phyloP scores from a whole-genome alignment of 2,797 vertebrate genomes.

The Rhinogobio ventralis region DNA sequence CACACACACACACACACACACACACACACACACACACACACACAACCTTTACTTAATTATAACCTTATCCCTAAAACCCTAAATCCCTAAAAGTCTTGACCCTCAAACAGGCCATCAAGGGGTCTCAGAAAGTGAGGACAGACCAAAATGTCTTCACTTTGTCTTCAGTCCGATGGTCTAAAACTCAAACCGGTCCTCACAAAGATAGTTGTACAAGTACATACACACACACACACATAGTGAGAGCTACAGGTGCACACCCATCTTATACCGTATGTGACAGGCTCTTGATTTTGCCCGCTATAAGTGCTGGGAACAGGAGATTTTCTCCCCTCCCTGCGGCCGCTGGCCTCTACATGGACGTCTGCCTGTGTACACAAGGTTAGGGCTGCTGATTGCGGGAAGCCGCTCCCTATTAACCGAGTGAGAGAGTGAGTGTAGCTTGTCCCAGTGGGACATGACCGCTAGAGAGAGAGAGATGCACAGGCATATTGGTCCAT shows the following conservation, averaged over 20 bases:
- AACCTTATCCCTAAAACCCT: not conserved
- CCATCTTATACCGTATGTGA: constrained; percentile 6
- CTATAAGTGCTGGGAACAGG: constrained; percentile 44
- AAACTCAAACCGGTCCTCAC: not conserved
- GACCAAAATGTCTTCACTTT: not conserved
- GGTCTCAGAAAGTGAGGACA: not conserved
- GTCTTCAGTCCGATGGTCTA: not conserved
- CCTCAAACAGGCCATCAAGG: not conserved
- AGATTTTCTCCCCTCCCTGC: constrained; percentile 46
- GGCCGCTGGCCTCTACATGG: constrained; percentile 35
- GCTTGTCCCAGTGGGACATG: constrained; percentile 18
- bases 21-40: not conserved
- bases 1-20: not conserved
- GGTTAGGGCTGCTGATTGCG: constrained; percentile 38
- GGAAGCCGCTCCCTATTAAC: constrained; percentile 58
- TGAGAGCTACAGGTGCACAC: constrained; percentile 56
- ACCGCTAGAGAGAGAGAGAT: constrained; percentile 48
- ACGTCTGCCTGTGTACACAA: constrained; percentile 48
- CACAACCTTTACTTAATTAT: not conserved
- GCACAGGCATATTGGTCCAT: constrained; percentile 13
- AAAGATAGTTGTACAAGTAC: not conserved
- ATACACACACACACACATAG: not conserved
- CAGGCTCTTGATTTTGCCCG: constrained; percentile 28
- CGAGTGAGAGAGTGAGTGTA: constrained; percentile 42
- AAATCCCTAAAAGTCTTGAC: not conserved